These are phyloP conservation scores for Pollenia amentaria DNA, from an alignment of 2,888 invertebrate species.

Conservation along the genomic window DNA sequence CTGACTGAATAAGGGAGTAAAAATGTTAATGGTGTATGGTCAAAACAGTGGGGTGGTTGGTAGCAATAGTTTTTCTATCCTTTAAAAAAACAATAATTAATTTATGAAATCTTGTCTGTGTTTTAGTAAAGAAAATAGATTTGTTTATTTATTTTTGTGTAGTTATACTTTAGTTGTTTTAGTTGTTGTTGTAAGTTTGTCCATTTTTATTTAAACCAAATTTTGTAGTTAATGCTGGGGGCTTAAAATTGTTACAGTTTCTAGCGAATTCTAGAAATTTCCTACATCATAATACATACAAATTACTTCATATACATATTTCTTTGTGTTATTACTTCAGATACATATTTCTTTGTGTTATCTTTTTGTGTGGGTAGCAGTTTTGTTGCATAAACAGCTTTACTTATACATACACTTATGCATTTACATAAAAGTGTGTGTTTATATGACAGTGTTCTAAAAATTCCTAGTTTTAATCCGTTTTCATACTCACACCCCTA, in stretches of 20 bases:
- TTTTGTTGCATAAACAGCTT: too few relatives aligned
- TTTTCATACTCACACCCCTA: too few relatives aligned
- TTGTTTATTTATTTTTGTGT: conserved; percentile 15
- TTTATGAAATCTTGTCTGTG: conserved; percentile 61
- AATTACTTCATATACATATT: too few relatives aligned
- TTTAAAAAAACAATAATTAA: conserved; percentile 52
- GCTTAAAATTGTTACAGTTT: conserved; percentile 26
- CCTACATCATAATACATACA: too few relatives aligned
- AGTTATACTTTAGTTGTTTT: conserved; percentile 3
- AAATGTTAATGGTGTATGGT: conserved; percentile 1
- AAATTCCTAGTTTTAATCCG: too few relatives aligned
- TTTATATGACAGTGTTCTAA: too few relatives aligned
- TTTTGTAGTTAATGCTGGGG: conserved; percentile 53
- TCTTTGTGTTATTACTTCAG: not conserved
- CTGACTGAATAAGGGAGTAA: conserved; percentile 21
- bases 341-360: not conserved
- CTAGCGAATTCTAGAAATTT: not conserved
- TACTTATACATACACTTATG: too few relatives aligned
- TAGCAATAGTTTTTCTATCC: not conserved
- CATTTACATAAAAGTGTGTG: too few relatives aligned
- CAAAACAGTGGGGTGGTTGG: not conserved
- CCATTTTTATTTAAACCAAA: not conserved
- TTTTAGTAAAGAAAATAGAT: conserved; percentile 48
- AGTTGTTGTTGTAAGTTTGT: not conserved
- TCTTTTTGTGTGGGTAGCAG: not conserved